phyloP scores from a whole-genome alignment of 2,888 invertebrate species.

The Fragum fragum region DNA sequence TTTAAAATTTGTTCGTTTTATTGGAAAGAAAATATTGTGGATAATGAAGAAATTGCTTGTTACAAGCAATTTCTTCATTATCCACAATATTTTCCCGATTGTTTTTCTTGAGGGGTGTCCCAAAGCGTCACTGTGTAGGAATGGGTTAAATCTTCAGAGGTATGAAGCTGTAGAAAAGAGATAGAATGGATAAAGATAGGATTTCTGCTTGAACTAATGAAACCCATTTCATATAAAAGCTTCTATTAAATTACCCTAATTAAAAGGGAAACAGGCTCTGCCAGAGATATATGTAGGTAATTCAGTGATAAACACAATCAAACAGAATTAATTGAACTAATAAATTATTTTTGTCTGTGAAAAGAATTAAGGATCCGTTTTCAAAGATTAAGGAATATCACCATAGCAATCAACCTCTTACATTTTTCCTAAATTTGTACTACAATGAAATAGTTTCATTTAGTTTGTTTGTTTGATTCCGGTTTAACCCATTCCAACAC shows the following conservation, averaged over 20 bases:
- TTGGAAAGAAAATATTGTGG: too few relatives aligned
- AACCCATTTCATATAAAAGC: slow-evolving; percentile 16
- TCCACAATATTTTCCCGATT: too few relatives aligned
- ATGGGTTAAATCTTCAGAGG: not conserved
- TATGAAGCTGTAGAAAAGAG: not conserved
- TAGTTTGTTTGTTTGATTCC: too few relatives aligned
- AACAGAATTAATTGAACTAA: slow-evolving; percentile 24
- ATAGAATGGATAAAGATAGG: not conserved
- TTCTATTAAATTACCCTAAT: slow-evolving; percentile 23
- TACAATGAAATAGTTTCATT: too few relatives aligned
- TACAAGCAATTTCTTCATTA: too few relatives aligned
- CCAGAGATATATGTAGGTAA: slow-evolving; percentile 26
- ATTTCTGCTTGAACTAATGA: slow-evolving; percentile 15
- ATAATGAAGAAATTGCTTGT: too few relatives aligned
- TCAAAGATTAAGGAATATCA: slow-evolving; percentile 1
- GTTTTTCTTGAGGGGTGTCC: too few relatives aligned
- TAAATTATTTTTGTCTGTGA: slow-evolving; percentile 15
- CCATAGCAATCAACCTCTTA: slow-evolving; percentile 4
- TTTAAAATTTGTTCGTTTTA: too few relatives aligned
- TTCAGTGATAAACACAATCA: slow-evolving; percentile 24
- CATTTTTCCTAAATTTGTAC: too few relatives aligned
- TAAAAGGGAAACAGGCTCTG: not conserved
- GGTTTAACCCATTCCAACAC: too few relatives aligned
- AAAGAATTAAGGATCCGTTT: not conserved
- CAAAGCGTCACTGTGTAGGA: too few relatives aligned